Percentiles rank a stretch among this genome's conserved stretches.
Evolutionary conservation across 2,113 vertebrate genomes (phyloP).

Genomic region (Echinops telfairi): DNA sequence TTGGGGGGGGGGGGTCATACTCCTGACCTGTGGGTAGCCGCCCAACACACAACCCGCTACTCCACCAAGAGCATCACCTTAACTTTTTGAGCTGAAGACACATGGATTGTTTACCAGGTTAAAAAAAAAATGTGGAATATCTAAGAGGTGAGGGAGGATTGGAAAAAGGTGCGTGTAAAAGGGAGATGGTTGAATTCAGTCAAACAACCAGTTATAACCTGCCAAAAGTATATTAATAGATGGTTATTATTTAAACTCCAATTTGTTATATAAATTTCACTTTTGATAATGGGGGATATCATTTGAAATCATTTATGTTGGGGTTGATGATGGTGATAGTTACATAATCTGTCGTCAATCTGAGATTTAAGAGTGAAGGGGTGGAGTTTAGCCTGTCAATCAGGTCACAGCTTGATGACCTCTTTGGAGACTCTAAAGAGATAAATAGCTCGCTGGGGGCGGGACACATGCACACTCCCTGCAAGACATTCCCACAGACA

Average conservation of each 20-base stretch:
- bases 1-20: too few relatives aligned
- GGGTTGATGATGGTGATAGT: too few relatives aligned
- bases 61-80: not conserved
- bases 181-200: not conserved
- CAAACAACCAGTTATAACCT: not conserved
- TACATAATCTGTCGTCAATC: too few relatives aligned
- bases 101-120: not conserved
- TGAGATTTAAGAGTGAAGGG: too few relatives aligned
- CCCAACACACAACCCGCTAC: too few relatives aligned
- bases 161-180: not conserved
- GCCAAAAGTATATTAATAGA: not conserved
- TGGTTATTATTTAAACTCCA: constrained; percentile 11
- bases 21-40: too few relatives aligned
- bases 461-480: too few relatives aligned
- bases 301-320: not conserved
- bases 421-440: too few relatives aligned
- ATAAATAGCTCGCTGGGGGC: too few relatives aligned
- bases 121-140: not conserved
- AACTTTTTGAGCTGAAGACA: not conserved
- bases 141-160: not conserved
- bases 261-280: not conserved
- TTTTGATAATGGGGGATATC: not conserved
- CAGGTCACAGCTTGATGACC: too few relatives aligned
- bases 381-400: too few relatives aligned
- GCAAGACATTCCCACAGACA: too few relatives aligned